Evolutionary conservation across 2,888 invertebrate species (phyloP).

Genomic region (Listrodromus nycthemerus): DNA sequence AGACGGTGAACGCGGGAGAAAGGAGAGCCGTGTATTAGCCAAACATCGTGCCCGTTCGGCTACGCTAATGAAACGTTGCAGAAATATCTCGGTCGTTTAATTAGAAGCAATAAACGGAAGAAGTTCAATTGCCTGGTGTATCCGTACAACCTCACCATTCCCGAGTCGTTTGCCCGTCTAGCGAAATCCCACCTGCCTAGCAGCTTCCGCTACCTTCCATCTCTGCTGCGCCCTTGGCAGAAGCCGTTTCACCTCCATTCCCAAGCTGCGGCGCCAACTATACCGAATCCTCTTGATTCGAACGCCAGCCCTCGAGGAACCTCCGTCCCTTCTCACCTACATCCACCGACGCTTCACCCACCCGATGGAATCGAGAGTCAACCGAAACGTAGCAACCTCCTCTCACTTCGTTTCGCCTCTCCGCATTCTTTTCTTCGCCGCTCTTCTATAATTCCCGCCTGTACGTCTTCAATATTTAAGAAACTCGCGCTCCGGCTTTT

Average conservation of each 20-base stretch:
- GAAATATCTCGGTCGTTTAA: constrained; percentile 83
- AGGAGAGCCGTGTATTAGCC: constrained; percentile 75
- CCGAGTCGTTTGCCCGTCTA: constrained; percentile 74
- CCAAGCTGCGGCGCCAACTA: constrained; percentile 30
- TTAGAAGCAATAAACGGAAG: constrained; percentile 83
- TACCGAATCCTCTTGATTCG: constrained; percentile 57
- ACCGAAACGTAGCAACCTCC: constrained; percentile 3
- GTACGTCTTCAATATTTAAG: constrained; percentile 67
- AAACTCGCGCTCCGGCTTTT: constrained; percentile 42
- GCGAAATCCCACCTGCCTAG: constrained; percentile 68
- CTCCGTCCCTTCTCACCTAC: constrained; percentile 50
- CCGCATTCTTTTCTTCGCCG: constrained; percentile 20
- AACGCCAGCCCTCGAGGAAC: constrained; percentile 14
- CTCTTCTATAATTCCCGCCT: constrained; percentile 60
- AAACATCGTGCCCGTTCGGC: constrained; percentile 74
- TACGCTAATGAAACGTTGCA: constrained; percentile 82
- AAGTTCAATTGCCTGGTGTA: constrained; percentile 81
- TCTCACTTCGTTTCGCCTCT: constrained; percentile 28
- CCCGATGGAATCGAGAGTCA: constrained; percentile 39
- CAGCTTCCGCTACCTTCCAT: constrained; percentile 51
- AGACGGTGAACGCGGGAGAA: constrained; percentile 13
- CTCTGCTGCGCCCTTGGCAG: constrained; percentile 19
- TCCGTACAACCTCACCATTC: constrained; percentile 72
- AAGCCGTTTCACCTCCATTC: constrained; percentile 58
- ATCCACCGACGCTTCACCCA: constrained; percentile 33